These are phyloP conservation scores for Mycalesis mineus DNA, from an alignment of 2,888 invertebrate genomes.

Conservation along the genomic window DNA sequence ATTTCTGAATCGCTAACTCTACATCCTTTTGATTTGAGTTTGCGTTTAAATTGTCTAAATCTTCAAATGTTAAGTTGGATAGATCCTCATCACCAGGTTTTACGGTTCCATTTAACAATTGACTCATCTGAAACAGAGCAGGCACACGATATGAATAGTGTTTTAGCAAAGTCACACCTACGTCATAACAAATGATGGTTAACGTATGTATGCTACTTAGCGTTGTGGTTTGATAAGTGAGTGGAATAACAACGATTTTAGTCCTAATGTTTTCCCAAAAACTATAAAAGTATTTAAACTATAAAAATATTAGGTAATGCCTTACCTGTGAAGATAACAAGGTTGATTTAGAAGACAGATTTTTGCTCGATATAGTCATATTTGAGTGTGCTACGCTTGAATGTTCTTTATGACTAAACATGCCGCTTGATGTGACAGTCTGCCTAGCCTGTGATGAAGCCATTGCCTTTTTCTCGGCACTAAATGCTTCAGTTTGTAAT, in stretches of 20 bases:
- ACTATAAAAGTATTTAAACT: too few species aligned
- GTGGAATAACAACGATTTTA: neutral
- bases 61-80: constrained; percentile 83
- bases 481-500: constrained; percentile 90
- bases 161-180: constrained; percentile 33
- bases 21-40: constrained; percentile 88
- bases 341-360: constrained; percentile 82
- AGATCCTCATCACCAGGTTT: constrained; percentile 84
- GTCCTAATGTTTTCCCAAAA: neutral
- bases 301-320: neutral
- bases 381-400: constrained; percentile 88
- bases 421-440: constrained; percentile 87
- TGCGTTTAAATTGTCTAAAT: constrained; percentile 86
- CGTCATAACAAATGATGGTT: constrained; percentile 31
- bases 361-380: constrained; percentile 87
- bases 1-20: constrained; percentile 88
- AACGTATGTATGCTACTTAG: constrained; percentile 22
- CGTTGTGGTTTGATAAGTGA: constrained; percentile 4
- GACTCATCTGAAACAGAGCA: constrained; percentile 76
- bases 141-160: constrained; percentile 22
- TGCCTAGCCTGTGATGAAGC: constrained; percentile 87
- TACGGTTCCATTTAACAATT: constrained; percentile 81
- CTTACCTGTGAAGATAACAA: constrained; percentile 76
- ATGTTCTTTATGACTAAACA: constrained; percentile 84
- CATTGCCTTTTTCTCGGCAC: constrained; percentile 87